Evolutionary conservation across 2,888 invertebrate genomes (phyloP).

Genomic region (Lasioglossum marginatum): DNA sequence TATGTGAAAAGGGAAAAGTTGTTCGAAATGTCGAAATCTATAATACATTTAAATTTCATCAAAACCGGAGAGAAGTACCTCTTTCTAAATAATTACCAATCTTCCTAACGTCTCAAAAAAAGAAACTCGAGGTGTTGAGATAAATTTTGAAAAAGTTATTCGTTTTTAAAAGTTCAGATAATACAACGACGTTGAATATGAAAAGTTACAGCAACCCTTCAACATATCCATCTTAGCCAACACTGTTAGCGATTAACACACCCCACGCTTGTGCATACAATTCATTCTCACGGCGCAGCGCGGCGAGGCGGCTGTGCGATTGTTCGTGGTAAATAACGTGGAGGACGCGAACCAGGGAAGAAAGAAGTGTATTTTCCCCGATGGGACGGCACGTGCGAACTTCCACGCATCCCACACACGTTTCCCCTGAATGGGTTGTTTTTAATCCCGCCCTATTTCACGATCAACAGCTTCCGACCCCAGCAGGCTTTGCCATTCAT

Average conservation of each 20-base stretch:
- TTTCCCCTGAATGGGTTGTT: constrained; percentile 27
- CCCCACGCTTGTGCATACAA: neutral
- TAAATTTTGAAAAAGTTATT: too few species aligned
- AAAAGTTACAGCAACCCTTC: neutral
- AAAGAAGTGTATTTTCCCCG: constrained; percentile 17
- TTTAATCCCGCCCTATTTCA: constrained; percentile 38
- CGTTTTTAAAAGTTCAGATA: too few species aligned
- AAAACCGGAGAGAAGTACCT: too few species aligned
- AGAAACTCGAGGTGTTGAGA: too few species aligned
- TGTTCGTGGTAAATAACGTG: neutral
- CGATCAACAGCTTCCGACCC: constrained; percentile 27
- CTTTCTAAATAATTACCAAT: too few species aligned
- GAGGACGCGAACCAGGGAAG: constrained; percentile 2
- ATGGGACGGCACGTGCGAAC: constrained; percentile 28
- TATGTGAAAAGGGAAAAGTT: too few species aligned
- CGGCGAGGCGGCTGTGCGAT: neutral
- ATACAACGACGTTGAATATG: neutral
- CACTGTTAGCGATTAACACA: neutral
- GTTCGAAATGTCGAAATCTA: too few species aligned
- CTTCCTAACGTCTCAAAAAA: too few species aligned
- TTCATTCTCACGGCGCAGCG: neutral
- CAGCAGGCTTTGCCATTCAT: constrained; percentile 16
- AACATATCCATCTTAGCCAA: neutral
- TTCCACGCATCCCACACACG: constrained; percentile 36
- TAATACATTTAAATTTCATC: too few species aligned